A percentile compares a stretch with the other conserved stretches of the same genome.
Conservation (phyloP, 2,888 invertebrate genomes). For the Clunio marinus region DNA sequence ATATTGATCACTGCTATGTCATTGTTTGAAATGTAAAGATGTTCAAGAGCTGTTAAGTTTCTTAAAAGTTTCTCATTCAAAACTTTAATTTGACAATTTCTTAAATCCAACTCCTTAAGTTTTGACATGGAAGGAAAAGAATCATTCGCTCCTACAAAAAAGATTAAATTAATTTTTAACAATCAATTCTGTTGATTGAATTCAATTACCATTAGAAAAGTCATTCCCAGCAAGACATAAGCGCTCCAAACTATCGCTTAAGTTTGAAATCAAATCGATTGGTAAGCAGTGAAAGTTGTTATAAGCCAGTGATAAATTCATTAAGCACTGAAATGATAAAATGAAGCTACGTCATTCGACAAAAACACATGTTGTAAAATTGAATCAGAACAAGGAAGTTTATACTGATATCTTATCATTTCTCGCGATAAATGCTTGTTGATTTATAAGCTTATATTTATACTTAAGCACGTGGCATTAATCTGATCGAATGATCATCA, state of each 20-base stretch:
- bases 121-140: constrained; percentile 44
- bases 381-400: no score
- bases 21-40: constrained; percentile 57
- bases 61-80: constrained; percentile 52
- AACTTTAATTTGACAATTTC: constrained; percentile 55
- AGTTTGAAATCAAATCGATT: constrained; percentile 43
- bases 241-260: constrained; percentile 48
- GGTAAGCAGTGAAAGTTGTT: constrained; percentile 42
- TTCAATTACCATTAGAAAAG: constrained; percentile 48
- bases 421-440: no score
- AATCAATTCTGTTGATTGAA: no score
- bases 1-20: constrained; percentile 51
- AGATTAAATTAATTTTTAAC: not conserved
- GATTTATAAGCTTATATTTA: no score
- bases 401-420: no score
- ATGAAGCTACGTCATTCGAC: not conserved
- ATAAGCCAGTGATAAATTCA: not conserved
- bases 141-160: not conserved
- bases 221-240: constrained; percentile 56
- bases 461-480: no score
- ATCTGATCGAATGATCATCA: no score
- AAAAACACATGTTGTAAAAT: no score
- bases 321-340: not conserved
- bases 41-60: constrained; percentile 52
- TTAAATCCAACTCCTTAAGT: constrained; percentile 56